Conservation (phyloP, 2,888 invertebrate genomes). For the Ischnus inquisitorius region DNA sequence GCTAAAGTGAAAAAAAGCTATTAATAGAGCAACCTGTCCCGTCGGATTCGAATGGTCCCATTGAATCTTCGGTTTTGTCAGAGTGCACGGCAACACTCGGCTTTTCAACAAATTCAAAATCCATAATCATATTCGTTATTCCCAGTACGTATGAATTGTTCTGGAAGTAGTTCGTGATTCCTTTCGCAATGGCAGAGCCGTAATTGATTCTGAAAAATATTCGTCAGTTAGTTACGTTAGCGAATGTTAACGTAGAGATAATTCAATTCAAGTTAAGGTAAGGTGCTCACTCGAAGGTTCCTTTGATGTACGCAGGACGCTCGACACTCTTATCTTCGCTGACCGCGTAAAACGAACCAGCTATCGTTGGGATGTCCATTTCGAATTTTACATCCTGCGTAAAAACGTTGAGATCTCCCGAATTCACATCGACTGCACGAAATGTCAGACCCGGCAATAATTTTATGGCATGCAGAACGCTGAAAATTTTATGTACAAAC, state of each 20-base stretch:
- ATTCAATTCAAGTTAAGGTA: too few species aligned
- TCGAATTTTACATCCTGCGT: conserved; percentile 2
- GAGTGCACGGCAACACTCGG: not conserved
- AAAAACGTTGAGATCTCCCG: not conserved
- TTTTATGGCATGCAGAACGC: not conserved
- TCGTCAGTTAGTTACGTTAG: too few species aligned
- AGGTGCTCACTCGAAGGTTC: not conserved
- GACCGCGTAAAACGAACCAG: not conserved
- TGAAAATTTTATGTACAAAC: not conserved
- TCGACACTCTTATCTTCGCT: not conserved
- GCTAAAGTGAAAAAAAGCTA: too few species aligned
- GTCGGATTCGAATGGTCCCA: not conserved
- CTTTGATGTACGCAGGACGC: not conserved
- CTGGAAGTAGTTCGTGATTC: not conserved
- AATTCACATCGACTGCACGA: not conserved
- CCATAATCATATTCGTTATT: not conserved
- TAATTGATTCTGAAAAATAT: conserved; percentile 4
- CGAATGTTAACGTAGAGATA: not conserved
- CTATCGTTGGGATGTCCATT: not conserved
- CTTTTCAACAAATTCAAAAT: not conserved
- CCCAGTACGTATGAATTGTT: not conserved
- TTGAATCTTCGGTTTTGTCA: not conserved
- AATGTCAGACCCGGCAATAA: not conserved
- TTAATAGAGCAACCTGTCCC: not conserved
- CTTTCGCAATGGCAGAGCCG: not conserved